Percentiles rank a stretch among this genome's conserved stretches.
Conservation (phyloP, 1,140 invertebrate species). For the Leptestheria dahalacensis region DNA sequence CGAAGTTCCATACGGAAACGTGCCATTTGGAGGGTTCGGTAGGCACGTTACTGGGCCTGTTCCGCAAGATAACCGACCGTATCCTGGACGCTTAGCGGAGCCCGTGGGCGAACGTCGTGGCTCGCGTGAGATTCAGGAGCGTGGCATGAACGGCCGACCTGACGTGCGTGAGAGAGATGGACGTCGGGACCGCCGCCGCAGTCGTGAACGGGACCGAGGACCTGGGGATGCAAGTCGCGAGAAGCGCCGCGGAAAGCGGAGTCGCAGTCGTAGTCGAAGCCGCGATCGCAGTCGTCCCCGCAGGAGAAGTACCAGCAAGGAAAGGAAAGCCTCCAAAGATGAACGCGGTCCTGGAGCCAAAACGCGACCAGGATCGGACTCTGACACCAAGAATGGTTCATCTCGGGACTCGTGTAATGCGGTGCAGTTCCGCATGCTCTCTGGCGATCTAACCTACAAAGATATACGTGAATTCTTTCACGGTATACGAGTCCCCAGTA, state of each 20-base stretch:
- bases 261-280: conserved; percentile 16
- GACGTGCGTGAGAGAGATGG: conserved; percentile 27
- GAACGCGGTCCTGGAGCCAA: conserved; percentile 1
- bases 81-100: conserved; percentile 16
- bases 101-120: background rate
- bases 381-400: background rate
- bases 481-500: conserved; percentile 56
- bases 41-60: too few species aligned
- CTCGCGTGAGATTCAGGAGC: background rate
- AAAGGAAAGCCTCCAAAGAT: conserved; percentile 12
- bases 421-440: conserved; percentile 52
- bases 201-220: conserved; percentile 23
- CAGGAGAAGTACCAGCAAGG: conserved; percentile 11
- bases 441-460: conserved; percentile 47
- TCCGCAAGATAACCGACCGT: background rate
- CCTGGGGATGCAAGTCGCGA: conserved; percentile 22
- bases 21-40: too few species aligned
- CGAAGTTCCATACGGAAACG: background rate
- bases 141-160: conserved; percentile 4
- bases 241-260: conserved; percentile 16
- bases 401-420: conserved; percentile 29
- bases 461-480: conserved; percentile 68
- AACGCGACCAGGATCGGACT: background rate
- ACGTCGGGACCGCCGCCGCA: conserved; percentile 26
- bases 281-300: conserved; percentile 16